A percentile compares a stretch with the other conserved stretches of the same genome.
phyloP scores from a whole-genome alignment of 2,888 invertebrate genomes.

The Acanthosepion pharaonis region DNA sequence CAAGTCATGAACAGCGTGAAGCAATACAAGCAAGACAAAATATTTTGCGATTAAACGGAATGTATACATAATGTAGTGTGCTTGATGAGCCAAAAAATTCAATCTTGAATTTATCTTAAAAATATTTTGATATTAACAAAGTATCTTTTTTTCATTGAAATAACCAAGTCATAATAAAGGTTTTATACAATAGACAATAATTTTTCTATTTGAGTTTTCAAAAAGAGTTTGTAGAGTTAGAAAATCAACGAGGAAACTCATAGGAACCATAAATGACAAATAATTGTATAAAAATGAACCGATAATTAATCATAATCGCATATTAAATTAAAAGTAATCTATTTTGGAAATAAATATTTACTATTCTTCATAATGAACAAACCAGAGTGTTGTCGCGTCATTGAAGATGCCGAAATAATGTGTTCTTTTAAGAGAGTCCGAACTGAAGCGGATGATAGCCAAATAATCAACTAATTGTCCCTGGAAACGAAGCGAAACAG shows the following conservation, averaged over 20 bases:
- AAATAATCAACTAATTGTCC: conserved; percentile 33
- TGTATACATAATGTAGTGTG: too few species aligned
- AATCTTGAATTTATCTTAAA: too few species aligned
- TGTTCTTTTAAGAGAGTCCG: background rate
- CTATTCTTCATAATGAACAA: background rate
- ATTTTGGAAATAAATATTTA: background rate
- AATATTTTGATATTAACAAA: too few species aligned
- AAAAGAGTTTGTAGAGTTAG: background rate
- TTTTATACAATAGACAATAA: background rate
- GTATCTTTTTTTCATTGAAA: too few species aligned
- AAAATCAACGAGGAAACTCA: background rate
- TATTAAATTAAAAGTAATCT: background rate
- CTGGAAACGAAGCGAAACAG: background rate
- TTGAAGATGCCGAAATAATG: background rate
- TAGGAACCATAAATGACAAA: background rate
- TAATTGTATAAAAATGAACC: background rate
- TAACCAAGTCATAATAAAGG: too few species aligned
- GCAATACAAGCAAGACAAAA: background rate
- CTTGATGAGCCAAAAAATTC: too few species aligned
- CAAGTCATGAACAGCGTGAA: background rate
- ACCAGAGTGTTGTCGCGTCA: background rate
- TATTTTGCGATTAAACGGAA: background rate
- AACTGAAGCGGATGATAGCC: background rate
- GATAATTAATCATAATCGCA: background rate
- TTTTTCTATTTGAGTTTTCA: background rate